phyloP scores from a whole-genome alignment of 2,797 vertebrate genomes.

The Nannoperca obscura region DNA sequence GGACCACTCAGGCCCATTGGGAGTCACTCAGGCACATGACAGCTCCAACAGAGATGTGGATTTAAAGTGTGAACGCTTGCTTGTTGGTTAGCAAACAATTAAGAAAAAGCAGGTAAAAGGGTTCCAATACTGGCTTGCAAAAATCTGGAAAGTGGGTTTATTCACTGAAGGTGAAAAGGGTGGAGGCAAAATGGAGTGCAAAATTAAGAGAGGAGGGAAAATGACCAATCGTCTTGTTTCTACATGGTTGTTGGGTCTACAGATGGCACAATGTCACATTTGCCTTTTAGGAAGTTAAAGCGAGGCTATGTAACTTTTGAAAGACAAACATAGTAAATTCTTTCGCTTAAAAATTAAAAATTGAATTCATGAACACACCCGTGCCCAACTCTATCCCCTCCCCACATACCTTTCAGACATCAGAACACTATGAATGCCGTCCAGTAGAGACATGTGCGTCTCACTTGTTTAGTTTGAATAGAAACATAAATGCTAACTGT shows the following conservation, averaged over 20 bases:
- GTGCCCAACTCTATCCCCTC: not conserved
- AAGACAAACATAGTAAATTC: not conserved
- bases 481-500: not conserved
- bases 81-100: slow-evolving; percentile 9
- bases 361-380: not conserved
- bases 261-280: not conserved
- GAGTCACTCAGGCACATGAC: slow-evolving; percentile 66
- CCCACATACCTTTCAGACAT: not conserved
- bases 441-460: too few species aligned
- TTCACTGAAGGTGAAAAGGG: not conserved
- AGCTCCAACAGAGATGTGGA: slow-evolving; percentile 27
- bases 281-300: not conserved
- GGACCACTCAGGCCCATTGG: slow-evolving; percentile 57
- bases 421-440: too few species aligned
- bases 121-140: not conserved
- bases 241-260: not conserved
- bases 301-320: not conserved
- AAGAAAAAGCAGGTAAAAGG: not conserved
- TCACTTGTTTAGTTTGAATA: not conserved
- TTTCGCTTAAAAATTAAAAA: not conserved
- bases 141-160: not conserved
- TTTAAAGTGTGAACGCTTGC: slow-evolving; percentile 7
- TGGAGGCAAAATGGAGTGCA: not conserved
- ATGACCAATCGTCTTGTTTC: not conserved
- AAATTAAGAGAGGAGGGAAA: not conserved